These are phyloP conservation scores for Sandelia bainsii DNA, from an alignment of 2,797 vertebrate genomes.

Conservation along the genomic window DNA sequence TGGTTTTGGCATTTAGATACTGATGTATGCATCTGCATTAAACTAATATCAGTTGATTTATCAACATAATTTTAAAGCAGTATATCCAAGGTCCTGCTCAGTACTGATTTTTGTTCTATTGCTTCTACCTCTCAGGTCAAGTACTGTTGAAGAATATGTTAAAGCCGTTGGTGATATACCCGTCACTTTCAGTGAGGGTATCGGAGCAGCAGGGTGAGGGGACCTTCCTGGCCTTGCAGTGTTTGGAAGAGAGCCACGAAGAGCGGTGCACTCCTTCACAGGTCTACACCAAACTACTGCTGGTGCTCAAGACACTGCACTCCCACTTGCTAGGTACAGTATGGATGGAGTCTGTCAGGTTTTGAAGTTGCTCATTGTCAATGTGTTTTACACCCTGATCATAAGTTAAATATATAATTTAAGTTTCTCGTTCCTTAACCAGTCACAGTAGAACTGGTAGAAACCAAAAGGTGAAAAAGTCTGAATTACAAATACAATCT, in stretches of 20 bases:
- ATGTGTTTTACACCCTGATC: not conserved
- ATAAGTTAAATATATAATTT: no score
- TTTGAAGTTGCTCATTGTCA: not conserved
- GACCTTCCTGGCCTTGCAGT: conserved; percentile 83
- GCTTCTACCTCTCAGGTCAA: conserved; percentile 83
- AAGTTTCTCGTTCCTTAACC: not conserved
- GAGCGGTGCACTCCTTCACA: conserved; percentile 87
- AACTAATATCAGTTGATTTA: no score
- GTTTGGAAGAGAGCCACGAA: conserved; percentile 68
- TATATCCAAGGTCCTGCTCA: not conserved
- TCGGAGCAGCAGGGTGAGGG: conserved; percentile 79
- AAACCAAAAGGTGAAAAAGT: not conserved
- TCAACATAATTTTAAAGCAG: not conserved
- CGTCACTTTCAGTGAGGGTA: conserved; percentile 83
- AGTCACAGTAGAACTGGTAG: not conserved
- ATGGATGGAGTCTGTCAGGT: conserved; percentile 3
- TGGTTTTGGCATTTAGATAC: no score
- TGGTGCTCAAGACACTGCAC: conserved; percentile 89
- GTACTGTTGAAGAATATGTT: conserved; percentile 91
- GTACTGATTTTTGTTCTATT: not conserved
- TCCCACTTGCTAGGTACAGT: conserved; percentile 87
- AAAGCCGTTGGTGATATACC: conserved; percentile 88
- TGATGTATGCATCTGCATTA: no score
- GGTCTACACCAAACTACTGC: conserved; percentile 89
- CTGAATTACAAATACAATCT: not conserved